Percentiles rank a stretch among this genome's conserved stretches.
These are phyloP conservation scores for Coilia nasus DNA, from an alignment of 2,797 vertebrate species.

Conservation along the genomic window DNA sequence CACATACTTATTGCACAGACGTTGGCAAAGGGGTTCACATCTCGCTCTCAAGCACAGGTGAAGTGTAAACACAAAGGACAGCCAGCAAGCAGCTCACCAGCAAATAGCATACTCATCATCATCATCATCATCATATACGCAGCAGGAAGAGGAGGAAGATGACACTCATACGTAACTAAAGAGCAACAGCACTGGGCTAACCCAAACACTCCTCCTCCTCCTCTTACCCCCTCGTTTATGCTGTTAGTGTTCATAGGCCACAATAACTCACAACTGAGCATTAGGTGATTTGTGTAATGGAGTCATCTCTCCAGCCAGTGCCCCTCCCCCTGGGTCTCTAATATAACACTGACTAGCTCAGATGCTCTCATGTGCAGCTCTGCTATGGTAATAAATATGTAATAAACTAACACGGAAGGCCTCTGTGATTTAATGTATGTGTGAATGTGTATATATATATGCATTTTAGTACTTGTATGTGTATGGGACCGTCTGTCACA, in stretches of 20 bases:
- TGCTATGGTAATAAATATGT: not conserved
- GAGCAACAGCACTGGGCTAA: not conserved
- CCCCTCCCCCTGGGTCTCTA: not conserved
- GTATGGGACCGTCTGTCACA: not conserved
- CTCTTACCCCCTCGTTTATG: not conserved
- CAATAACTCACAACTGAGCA: not conserved
- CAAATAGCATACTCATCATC: conserved; percentile 8
- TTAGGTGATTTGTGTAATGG: not conserved
- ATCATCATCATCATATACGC: not conserved
- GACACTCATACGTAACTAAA: not conserved
- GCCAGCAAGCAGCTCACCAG: conserved; percentile 1
- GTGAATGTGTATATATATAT: not conserved
- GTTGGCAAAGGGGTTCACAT: conserved; percentile 53
- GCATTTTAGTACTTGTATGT: not conserved
- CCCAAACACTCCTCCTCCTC: not conserved
- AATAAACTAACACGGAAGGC: not conserved
- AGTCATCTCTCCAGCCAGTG: not conserved
- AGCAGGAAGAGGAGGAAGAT: not conserved
- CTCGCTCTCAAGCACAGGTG: not conserved
- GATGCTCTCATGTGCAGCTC: not conserved
- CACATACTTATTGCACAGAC: conserved; percentile 66
- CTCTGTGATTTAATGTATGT: not conserved
- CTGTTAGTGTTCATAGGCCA: conserved; percentile 5
- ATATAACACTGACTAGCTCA: not conserved
- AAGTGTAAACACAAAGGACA: not conserved